Evolutionary conservation across 2,888 invertebrate species (phyloP), one percentile per base, ranked within the genome.

Genomic region (Seladonia tumulorum): DNA sequence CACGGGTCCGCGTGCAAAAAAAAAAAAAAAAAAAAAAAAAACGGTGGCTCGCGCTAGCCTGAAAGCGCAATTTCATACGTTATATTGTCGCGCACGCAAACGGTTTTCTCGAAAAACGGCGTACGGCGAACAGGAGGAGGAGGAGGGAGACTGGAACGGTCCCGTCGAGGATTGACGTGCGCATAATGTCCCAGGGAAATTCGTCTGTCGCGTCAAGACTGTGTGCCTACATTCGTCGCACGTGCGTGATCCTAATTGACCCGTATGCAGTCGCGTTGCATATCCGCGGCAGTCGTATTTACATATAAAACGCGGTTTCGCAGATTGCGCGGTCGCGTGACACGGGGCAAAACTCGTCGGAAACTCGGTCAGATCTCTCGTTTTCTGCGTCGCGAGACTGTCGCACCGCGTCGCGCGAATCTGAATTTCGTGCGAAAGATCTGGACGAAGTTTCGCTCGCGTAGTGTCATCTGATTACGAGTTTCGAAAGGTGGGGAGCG

Each of bases 351-450:
- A 77, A 66, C 47, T 25, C 53, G 7, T 47, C 49, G 74, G 88
- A 87, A 92, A 91, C 87, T 91, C 90, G 90, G 89, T 87, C 90
- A 84, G 86, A 79, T 90, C 85, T 75, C 89, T 63, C 73, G 79
- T 76, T 82, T 70, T 16, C 60, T n/a, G 76, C 68, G 81, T 87
- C 70, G 39, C 76, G 35, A 53, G 29, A 25, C 66, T 35, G 84
- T 87, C 83, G 85, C 57, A 2, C 1, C n/a, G 57, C 57, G 57
- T 12, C 4, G n/a, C n/a, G n/a, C 81, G 87, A 83, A 70, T 88
- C 86, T 66, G 73, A 76, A 83, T 78, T 82, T 87, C 87, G 83
- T 29, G 70, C 14, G 35, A 70, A 82, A 80, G n/a, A 29, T 76
- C 47, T 14, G 5, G 16, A 22, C 42, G n/a, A 79, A 72, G 49